These are phyloP conservation scores for Rhinoraja longicauda DNA, from an alignment of 2,797 vertebrate species.

Conservation along the genomic window DNA sequence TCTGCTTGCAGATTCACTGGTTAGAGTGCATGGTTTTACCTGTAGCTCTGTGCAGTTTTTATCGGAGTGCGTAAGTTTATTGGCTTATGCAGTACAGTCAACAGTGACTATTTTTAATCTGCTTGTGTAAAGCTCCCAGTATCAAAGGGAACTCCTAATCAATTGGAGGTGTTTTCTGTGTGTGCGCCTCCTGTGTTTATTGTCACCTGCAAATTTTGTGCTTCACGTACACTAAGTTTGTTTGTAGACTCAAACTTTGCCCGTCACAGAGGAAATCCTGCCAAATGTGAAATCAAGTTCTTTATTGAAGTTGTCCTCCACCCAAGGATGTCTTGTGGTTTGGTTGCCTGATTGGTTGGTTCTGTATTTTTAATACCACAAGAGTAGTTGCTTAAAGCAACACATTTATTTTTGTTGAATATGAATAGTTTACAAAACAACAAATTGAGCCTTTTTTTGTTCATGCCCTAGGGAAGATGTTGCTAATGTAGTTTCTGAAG, in stretches of 20 bases:
- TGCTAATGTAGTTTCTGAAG: conserved; percentile 61
- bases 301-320: background rate
- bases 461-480: conserved; percentile 62
- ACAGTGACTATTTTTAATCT: background rate
- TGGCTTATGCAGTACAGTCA: background rate
- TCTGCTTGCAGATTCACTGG: background rate
- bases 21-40: background rate
- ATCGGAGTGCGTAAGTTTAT: background rate
- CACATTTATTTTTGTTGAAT: background rate
- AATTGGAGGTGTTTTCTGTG: background rate
- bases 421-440: background rate
- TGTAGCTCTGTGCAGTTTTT: background rate
- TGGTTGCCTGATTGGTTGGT: background rate
- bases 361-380: background rate
- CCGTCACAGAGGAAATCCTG: background rate
- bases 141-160: background rate
- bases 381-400: background rate
- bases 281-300: background rate
- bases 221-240: background rate
- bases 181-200: no score
- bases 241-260: background rate
- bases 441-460: conserved; percentile 43
- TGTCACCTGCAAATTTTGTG: background rate
- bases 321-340: background rate
- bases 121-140: background rate